Evolutionary conservation across 2,797 vertebrate genomes (phyloP).

Genomic region (Labroides dimidiatus): DNA sequence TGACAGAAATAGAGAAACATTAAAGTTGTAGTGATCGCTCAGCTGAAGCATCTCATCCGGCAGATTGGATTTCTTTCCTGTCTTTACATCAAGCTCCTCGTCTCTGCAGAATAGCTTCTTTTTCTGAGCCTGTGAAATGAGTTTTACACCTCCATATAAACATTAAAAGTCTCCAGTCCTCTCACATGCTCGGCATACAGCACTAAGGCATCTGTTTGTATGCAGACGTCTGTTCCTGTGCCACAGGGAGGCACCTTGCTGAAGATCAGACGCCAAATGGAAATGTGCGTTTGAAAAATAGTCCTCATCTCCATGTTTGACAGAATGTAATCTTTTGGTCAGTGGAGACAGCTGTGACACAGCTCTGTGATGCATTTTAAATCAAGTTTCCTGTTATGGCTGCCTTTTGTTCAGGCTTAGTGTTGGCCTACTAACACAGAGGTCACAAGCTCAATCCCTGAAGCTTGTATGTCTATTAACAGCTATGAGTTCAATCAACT

Average conservation of each 20-base stretch:
- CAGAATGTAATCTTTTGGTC: conserved; percentile 6
- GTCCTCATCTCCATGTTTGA: background rate
- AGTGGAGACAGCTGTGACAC: background rate
- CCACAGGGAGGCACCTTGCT: background rate
- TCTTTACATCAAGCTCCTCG: background rate
- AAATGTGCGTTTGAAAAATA: conserved; percentile 1
- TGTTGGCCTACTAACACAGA: conserved; percentile 22
- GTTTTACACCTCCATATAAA: conserved; percentile 19
- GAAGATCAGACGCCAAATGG: background rate
- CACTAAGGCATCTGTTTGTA: conserved; percentile 27
- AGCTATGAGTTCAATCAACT: conserved; percentile 43
- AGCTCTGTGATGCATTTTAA: background rate
- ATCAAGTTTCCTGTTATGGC: background rate
- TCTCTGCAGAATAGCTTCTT: background rate
- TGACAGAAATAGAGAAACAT: conserved; percentile 9
- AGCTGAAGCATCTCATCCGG: no score
- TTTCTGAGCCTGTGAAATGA: conserved; percentile 20
- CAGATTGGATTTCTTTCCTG: background rate
- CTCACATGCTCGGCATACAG: background rate
- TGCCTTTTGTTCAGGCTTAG: conserved; percentile 14
- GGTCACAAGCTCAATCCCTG: conserved; percentile 35
- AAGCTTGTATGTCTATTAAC: conserved; percentile 36
- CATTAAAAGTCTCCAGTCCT: conserved; percentile 1
- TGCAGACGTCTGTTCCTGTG: conserved; percentile 5
- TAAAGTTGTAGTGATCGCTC: background rate